A percentile compares a stretch with the other conserved stretches of the same genome.
Evolutionary conservation across 2,797 vertebrate genomes (phyloP).

Genomic region (Picus viridis): DNA sequence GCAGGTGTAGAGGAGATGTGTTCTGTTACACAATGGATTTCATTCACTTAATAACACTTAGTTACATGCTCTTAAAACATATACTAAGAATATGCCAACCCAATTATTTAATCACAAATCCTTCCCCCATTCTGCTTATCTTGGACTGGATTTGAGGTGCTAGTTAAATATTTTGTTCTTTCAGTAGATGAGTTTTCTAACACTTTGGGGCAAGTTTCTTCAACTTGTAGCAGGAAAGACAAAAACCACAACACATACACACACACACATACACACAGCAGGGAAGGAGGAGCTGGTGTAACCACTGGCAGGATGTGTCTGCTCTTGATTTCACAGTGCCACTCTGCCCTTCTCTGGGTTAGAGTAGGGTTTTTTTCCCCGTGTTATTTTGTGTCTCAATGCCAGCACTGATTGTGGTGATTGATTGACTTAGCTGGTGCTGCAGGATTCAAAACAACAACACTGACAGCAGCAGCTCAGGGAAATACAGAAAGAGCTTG

Average conservation of each 20-base stretch:
- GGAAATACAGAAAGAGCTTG: background rate
- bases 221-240: background rate
- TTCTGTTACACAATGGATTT: conserved; percentile 11
- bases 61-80: conserved; percentile 27
- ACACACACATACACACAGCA: background rate
- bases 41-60: conserved; percentile 14
- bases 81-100: background rate
- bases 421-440: conserved; percentile 43
- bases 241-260: background rate
- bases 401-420: conserved; percentile 28
- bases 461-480: background rate
- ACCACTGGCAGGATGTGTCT: conserved; percentile 10
- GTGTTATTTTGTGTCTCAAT: background rate
- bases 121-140: background rate
- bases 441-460: conserved; percentile 52
- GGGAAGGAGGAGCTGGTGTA: background rate
- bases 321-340: conserved; percentile 25
- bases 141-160: background rate
- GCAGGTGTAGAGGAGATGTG: background rate
- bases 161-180: background rate
- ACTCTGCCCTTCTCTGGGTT: conserved; percentile 8
- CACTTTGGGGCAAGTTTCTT: background rate
- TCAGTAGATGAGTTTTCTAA: background rate
- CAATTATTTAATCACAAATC: conserved; percentile 8
- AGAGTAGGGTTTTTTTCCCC: background rate